Evolutionary conservation across 2,797 vertebrate genomes (phyloP).

Genomic region (Anguilla marmorata): DNA sequence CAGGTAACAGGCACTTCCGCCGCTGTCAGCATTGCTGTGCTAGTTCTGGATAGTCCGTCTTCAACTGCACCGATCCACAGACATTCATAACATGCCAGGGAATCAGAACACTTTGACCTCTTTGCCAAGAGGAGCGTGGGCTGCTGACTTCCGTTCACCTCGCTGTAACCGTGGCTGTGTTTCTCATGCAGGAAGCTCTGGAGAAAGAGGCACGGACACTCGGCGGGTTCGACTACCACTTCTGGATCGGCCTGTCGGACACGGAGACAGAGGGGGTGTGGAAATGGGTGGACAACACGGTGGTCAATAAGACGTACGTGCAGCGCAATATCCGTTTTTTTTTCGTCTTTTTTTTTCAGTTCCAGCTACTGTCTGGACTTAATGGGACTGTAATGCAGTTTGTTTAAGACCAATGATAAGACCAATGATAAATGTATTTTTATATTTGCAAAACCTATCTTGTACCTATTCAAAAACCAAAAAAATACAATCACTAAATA

Average conservation of each 20-base stretch:
- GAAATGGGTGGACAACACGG: slow-evolving; percentile 70
- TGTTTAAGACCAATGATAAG: not conserved
- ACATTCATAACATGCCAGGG: not conserved
- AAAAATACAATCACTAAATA: not conserved
- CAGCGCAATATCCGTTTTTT: not conserved
- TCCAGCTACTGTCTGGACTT: not conserved
- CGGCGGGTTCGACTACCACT: slow-evolving; percentile 51
- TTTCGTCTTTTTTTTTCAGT: not conserved
- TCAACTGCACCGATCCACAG: not conserved
- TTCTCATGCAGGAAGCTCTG: slow-evolving; percentile 45
- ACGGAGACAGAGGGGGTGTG: slow-evolving; percentile 56
- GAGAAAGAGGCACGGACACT: slow-evolving; percentile 48
- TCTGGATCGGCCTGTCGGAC: slow-evolving; percentile 70
- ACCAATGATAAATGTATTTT: not conserved
- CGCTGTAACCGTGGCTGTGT: not conserved
- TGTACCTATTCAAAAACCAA: not conserved
- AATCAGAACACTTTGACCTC: not conserved
- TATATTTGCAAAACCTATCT: not conserved
- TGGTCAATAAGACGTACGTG: slow-evolving; percentile 57
- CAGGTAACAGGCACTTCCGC: not conserved
- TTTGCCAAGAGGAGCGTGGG: not conserved
- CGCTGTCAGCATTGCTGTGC: not conserved
- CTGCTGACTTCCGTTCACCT: not conserved
- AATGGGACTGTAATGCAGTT: not conserved
- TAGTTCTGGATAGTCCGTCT: not conserved